These are phyloP conservation scores for Lordiphosa andalusiaca DNA, from an alignment of 2,888 invertebrate species.

Conservation along the genomic window DNA sequence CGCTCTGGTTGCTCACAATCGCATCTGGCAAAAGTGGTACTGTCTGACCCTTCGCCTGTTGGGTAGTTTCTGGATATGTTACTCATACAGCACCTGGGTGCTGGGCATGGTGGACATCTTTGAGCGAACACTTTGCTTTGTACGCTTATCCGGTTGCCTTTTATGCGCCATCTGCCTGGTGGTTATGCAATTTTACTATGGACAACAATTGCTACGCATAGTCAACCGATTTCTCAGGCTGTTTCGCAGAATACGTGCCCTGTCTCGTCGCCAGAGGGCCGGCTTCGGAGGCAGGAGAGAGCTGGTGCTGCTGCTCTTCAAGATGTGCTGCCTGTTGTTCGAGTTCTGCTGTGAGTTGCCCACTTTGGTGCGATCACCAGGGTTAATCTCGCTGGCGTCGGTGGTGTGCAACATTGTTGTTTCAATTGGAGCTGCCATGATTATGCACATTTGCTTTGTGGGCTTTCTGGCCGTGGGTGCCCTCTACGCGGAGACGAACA, in stretches of 20 bases:
- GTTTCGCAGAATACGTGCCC: conserved; percentile 10
- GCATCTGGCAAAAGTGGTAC: conserved; percentile 8
- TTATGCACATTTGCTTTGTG: conserved; percentile 32
- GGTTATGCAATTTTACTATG: conserved; percentile 22
- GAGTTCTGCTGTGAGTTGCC: conserved; percentile 9
- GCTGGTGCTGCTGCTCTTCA: conserved; percentile 20
- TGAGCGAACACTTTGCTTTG: conserved; percentile 1
- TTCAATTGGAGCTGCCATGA: conserved; percentile 20
- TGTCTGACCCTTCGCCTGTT: background rate
- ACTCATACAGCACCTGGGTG: background rate
- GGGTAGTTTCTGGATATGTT: conserved; percentile 7
- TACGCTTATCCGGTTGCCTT: conserved; percentile 16
- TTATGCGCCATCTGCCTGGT: conserved; percentile 18
- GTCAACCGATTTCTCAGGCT: conserved; percentile 29
- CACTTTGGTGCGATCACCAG: background rate
- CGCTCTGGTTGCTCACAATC: conserved; percentile 2
- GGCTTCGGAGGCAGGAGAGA: conserved; percentile 29
- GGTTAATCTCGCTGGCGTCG: background rate
- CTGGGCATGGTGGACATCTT: conserved; percentile 3
- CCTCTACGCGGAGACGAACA: conserved; percentile 31
- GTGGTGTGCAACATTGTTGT: conserved; percentile 20
- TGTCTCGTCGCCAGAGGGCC: background rate
- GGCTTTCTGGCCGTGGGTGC: conserved; percentile 36
- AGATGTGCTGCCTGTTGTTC: conserved; percentile 16
- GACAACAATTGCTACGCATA: conserved; percentile 9